Evolutionary conservation across 2,888 invertebrate genomes (phyloP), one percentile per base, ranked within the genome.

Genomic region (Patella pellucida): DNA sequence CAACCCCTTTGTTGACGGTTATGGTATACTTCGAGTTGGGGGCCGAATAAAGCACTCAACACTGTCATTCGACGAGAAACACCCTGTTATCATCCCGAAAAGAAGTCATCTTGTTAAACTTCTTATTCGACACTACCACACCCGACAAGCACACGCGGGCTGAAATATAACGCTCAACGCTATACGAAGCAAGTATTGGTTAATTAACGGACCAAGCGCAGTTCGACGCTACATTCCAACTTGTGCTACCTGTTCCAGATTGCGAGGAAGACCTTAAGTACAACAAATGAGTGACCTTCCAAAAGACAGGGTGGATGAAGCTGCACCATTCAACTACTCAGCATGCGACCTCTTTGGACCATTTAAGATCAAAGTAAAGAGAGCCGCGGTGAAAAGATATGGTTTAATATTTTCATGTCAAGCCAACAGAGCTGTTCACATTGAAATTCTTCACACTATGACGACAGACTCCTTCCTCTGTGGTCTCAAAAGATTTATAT

Each of bases 201-300:
- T 89, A 88, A 85, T 89, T 4, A 71, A 88, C 1, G 78, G 82
- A 7, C 85, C 82, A 5, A 77, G 83, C 69, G 54, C 82, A 52
- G 79, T 79, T 14, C 84, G 86, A 1, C 75, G 75, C 9, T 54
- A 81, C 1, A 81, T 86, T 4, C 56, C 74, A 7, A 78, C 81
- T 1, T 90, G 90, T 79, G 75, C 86, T 0, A 76, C 31, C 2
- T 91, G 91, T 75, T 75, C 79, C 16, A 81, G 81, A 31, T 71
- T 79, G 12, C 79, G 83, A 16, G 84, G 85, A 5, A 41, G 41
- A 41, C 41, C 41, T 7, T 1, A 41, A 41, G 41, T 41, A 7
- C 9, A 41, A 41, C 41, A 41, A 72, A 90, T 89, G 89, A 85
- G 86, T 1, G 81, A 86, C 27, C 80, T 90, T 12, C 90, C 91